These are phyloP conservation scores for Odontophorus gujanensis DNA, from an alignment of 2,113 vertebrate genomes.

Conservation along the genomic window DNA sequence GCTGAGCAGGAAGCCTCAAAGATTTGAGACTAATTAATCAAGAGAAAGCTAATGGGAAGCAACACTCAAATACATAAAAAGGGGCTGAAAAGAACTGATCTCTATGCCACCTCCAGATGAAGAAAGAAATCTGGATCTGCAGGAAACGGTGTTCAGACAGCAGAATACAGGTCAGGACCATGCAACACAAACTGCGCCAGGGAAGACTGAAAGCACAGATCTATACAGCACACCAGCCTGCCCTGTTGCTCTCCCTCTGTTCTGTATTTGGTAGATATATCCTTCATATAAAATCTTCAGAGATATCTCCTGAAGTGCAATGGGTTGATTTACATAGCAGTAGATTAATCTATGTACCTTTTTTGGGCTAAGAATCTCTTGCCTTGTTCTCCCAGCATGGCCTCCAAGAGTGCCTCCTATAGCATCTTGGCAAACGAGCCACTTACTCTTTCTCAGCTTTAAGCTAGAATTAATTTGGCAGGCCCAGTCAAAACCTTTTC, in stretches of 20 bases:
- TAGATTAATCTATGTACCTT: neutral
- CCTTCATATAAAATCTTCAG: neutral
- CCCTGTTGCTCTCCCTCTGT: neutral
- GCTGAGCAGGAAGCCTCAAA: conserved; percentile 28
- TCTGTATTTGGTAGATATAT: neutral
- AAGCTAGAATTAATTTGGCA: neutral
- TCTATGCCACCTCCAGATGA: neutral
- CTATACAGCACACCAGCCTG: neutral
- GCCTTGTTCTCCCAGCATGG: neutral
- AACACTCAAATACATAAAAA: neutral
- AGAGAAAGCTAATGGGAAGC: neutral
- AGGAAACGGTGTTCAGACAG: fast-evolving
- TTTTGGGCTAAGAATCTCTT: neutral
- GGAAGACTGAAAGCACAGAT: fast-evolving
- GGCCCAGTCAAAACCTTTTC: neutral
- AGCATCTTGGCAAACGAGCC: neutral
- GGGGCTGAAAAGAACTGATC: neutral
- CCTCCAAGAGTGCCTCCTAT: fast-evolving
- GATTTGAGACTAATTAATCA: conserved; percentile 9
- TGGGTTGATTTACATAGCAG: neutral
- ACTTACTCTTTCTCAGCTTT: neutral
- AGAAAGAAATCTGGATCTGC: fast-evolving
- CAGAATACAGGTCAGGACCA: neutral
- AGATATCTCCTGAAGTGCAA: neutral
- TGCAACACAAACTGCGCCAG: neutral